Evolutionary conservation across 2,113 vertebrate species (phyloP), one percentile per base, ranked within the genome.

Genomic region (Mastomys natalensis): DNA sequence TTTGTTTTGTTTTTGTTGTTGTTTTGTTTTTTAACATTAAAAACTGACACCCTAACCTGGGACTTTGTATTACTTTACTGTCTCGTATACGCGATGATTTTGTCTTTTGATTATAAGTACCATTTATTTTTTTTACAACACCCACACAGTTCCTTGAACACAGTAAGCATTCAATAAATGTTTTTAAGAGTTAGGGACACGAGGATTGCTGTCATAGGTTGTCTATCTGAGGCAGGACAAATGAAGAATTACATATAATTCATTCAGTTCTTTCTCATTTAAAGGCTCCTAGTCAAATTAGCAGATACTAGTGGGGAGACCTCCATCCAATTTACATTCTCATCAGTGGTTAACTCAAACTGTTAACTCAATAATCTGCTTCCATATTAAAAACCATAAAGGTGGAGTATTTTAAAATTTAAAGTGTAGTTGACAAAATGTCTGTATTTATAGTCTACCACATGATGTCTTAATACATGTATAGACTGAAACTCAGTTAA

Each of bases 231-330:
- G 64, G 40, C 19, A 84, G 53, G 64, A 62, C 24, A 86, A 86
- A 40, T 17, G 76, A 96, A 40, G n/a, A 66, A 48, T 70, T 45
- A n/a, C 21, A 87, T n/a, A 13, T 62, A 62, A 92, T 72, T 86
- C 85, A 68, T 86, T 91, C 72, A 72, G 45, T 89, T 95, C 26
- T 85, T 55, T 55, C 87, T 68, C 34, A 55, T 78, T 55, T 91
- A 78, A 95, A 43, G 84, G 53, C 53, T 90, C 87, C 53, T 48
- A 66, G 89, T 66, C 48, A 88, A 88, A 92, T 68, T n/a, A 94
- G 51, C 60, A 92, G 91, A 73, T 34, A 66, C 10, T 45, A 60
- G 86, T 55, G 22, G 53, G 85, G 73, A 85, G 55, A 22, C 31
- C 55, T 81, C 40, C 1, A 76, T 66, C 22, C 7, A 84, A 37